Base-by-base conservation (phyloP, 2,113 vertebrate genomes). In the Alethe diademata region DNA sequence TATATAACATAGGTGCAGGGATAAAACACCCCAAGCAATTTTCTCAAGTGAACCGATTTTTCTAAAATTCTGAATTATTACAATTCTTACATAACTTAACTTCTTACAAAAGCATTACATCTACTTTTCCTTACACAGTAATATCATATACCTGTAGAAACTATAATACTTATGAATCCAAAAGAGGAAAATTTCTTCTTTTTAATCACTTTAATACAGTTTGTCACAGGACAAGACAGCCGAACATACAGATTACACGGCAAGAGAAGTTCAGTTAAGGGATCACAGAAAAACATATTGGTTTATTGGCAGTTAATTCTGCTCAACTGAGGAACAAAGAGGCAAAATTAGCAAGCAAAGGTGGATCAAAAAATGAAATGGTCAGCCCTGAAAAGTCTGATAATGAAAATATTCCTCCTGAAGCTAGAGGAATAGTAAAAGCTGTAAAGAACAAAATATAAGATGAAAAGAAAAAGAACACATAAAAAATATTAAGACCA, bases 221-320 rank as follows among this genome's bases (percentile, higher is more conserved):
- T 90, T 90, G 31, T 31, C 31, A 62, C 9, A 26, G 29, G 47
- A 74, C 16, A 85, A 86, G 13, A 25, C 23, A 87, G 45, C 6
- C 78, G 50, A 87, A 89, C n/a, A 42, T 35, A 57, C 0, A 0
- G 64, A 56, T 57, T 78, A 57, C 23, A 31, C 2, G 4, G 40
- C 25, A 82, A 78, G 18, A 81, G n/a, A 78, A 80, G 9, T 51
- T 80, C 80, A 86, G 18, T 43, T 69, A 61, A 53, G 25, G n/a
- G 86, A 84, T 24, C 36, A 42, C 22, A 79, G 57, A 38, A 87
- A 89, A 83, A 19, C 7, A 22, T 42, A 28, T 8, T 78, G 36
- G 6, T 53, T 64, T 53, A 43, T 64, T 53, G 31, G 36, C 24
- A 60, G 7, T 23, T 61, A 79, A 47, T 50, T 73, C 66, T 73